Evolutionary conservation across 2,797 vertebrate species (phyloP).

Genomic region (Clamator glandarius): DNA sequence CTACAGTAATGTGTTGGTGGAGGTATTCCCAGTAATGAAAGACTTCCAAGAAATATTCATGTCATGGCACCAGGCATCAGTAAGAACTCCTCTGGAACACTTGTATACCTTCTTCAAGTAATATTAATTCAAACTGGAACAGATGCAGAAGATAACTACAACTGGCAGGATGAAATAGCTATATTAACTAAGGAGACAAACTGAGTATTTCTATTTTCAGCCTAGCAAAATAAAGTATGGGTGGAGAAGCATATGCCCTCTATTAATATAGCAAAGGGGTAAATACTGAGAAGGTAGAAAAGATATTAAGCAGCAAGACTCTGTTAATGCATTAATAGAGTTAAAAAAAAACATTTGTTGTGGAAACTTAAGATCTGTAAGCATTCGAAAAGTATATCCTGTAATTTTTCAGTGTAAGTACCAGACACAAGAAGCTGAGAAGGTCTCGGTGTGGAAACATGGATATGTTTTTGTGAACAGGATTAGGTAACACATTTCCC

Average conservation of each 20-base stretch:
- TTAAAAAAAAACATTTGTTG: not conserved
- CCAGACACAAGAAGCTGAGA: not conserved
- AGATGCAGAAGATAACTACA: not conserved
- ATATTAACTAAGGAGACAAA: not conserved
- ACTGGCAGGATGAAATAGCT: not conserved
- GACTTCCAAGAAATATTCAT: not conserved
- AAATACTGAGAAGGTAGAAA: not conserved
- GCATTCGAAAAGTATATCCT: not conserved
- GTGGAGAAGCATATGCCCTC: not conserved
- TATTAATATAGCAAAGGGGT: not conserved
- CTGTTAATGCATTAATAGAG: not conserved
- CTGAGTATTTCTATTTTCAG: not conserved
- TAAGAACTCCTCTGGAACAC: not conserved
- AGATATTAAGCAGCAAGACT: not conserved
- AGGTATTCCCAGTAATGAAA: not conserved
- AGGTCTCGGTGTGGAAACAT: not conserved
- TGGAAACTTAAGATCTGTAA: not conserved
- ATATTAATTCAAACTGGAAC: not conserved
- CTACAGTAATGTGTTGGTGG: not conserved
- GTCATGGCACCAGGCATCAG: not conserved
- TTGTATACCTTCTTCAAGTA: not conserved
- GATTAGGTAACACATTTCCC: not conserved
- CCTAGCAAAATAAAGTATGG: not conserved
- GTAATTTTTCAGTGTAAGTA: not conserved
- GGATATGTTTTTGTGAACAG: not conserved